Percentiles rank a stretch among this genome's conserved stretches.
Evolutionary conservation across 2,888 invertebrate species (phyloP).

Genomic region (Synanthedon tipuliformis): DNA sequence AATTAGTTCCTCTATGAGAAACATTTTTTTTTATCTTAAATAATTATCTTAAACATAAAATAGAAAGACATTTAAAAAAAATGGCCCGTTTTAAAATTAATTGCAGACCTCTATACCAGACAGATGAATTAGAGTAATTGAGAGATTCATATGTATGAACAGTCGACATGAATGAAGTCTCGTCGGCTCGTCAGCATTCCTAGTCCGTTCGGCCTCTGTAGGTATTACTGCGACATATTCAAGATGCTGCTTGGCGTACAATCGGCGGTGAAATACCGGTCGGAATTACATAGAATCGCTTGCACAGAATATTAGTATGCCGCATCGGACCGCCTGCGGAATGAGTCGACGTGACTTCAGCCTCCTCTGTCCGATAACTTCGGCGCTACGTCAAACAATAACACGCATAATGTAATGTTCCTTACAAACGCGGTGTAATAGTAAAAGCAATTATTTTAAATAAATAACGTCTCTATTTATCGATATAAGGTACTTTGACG

Average conservation of each 20-base stretch:
- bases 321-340: constrained; percentile 50
- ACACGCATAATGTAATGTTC: constrained; percentile 20
- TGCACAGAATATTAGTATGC: constrained; percentile 63
- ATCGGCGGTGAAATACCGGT: constrained; percentile 42
- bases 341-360: constrained; percentile 53
- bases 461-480: no score
- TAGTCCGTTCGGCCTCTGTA: constrained; percentile 12
- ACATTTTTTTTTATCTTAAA: no score
- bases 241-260: constrained; percentile 50
- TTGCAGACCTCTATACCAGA: no score
- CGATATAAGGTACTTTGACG: no score
- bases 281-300: constrained; percentile 59
- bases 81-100: no score
- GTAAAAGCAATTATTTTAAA: background rate
- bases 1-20: no score
- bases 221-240: constrained; percentile 51
- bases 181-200: constrained; percentile 11
- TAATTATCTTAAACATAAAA: no score
- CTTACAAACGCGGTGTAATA: background rate
- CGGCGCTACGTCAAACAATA: constrained; percentile 49
- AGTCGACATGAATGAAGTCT: background rate
- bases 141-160: background rate
- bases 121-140: no score
- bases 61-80: no score
- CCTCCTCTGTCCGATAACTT: constrained; percentile 28